phyloP scores from a whole-genome alignment of 2,888 invertebrate genomes.

The Yponomeuta plumbellus region DNA sequence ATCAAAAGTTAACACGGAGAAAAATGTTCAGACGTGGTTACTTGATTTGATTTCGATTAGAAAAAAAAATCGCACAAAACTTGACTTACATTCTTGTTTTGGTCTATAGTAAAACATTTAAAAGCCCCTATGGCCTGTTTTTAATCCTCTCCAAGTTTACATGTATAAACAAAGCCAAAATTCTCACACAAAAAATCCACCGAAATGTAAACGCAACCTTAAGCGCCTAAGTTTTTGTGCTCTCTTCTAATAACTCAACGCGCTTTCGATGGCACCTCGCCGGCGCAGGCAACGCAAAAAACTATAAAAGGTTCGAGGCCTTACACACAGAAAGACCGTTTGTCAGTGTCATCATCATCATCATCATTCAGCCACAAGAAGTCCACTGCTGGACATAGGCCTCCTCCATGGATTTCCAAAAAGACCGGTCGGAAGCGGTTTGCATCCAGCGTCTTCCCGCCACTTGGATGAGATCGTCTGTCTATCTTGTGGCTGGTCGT shows the following conservation, averaged over 20 bases:
- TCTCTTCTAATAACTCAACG: slow-evolving; percentile 67
- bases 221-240: slow-evolving; percentile 45
- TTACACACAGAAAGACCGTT: slow-evolving; percentile 22
- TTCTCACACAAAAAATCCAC: neutral
- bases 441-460: too few species aligned
- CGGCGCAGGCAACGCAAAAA: slow-evolving; percentile 66
- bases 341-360: too few species aligned
- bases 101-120: neutral
- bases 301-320: slow-evolving; percentile 63
- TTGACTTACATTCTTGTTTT: neutral
- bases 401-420: too few species aligned
- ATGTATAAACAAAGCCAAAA: neutral
- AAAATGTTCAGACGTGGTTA: neutral
- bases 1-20: neutral
- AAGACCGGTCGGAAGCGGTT: too few species aligned
- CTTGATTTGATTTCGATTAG: neutral
- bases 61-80: neutral
- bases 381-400: too few species aligned
- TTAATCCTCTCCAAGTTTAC: neutral
- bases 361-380: too few species aligned
- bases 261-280: slow-evolving; percentile 74
- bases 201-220: slow-evolving; percentile 3
- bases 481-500: too few species aligned
- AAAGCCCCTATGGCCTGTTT: neutral
- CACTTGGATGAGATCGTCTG: too few species aligned